Base-by-base conservation (phyloP, 2,888 invertebrate genomes). In the Drosophila mayaguana region DNA sequence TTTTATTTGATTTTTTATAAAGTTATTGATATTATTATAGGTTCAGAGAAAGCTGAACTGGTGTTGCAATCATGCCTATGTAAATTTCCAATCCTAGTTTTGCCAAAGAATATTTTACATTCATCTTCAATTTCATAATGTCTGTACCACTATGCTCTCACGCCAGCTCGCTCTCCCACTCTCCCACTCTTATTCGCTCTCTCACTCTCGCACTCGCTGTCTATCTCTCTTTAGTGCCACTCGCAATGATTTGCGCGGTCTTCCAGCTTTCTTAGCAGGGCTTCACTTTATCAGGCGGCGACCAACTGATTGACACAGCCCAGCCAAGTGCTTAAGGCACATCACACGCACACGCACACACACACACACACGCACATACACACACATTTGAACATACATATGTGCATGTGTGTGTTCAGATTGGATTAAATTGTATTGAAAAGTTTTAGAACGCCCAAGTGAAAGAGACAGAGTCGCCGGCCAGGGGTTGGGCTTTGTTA, bases 391-490 rank as follows among this genome's bases (percentile, higher is more conserved):
- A 22, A 12, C 43, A 22, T 22, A 12, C 43, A 22, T 22, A 45
- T 45, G 36, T 43, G 7, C n/a, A 28, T 51, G 18, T 59, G 18
- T 69, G 63, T 71, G 56, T 63, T 51, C 54, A 73, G 72, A 78
- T 85, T 82, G 75, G 66, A 74, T 73, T 75, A 71, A 85, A 75
- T 69, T 76, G 71, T 88, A 86, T 83, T 79, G 89, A 86, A 85
- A 86, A 83, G 61, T 86, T 82, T 68, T 50, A 54, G 46, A 57
- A 42, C 32, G 59, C 32, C 38, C 25, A 57, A 55, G 20, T 63
- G 54, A 48, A 34, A 43, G 46, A 16, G n/a, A 16, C 11, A 43
- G 43, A 22, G 22, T 25, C 11, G 6, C 12, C 18, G 56, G 12
- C 8, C 8, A 32, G 22, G 28, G 12, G 36, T 38, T 25, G 22